Conservation (phyloP, 1,140 invertebrate species). For the Scaptomyza montana region DNA sequence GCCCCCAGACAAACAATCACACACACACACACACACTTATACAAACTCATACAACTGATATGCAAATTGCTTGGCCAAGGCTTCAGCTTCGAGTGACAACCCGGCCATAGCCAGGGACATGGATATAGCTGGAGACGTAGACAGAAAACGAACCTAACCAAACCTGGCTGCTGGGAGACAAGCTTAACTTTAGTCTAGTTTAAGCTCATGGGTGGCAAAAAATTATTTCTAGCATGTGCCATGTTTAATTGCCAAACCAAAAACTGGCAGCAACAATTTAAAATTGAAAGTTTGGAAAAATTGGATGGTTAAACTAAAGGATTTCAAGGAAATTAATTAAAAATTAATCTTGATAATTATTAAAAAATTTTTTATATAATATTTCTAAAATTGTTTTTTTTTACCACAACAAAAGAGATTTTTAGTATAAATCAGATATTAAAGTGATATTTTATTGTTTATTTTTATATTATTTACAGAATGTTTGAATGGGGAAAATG, state of each 20-base stretch:
- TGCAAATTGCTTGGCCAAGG: slow-evolving; percentile 71
- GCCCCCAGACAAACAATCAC: slow-evolving; percentile 7
- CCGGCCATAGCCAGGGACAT: slow-evolving; percentile 11
- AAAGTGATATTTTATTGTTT: too few species aligned
- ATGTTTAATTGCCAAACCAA: slow-evolving; percentile 57
- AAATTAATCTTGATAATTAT: too few species aligned
- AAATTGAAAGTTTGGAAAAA: slow-evolving; percentile 37
- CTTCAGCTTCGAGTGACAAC: slow-evolving; percentile 58
- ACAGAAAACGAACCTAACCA: too few species aligned
- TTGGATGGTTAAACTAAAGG: too few species aligned
- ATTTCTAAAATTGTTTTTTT: too few species aligned
- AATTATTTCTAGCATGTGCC: slow-evolving; percentile 42
- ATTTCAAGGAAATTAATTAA: too few species aligned
- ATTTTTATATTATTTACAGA: too few species aligned
- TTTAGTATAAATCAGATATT: too few species aligned
- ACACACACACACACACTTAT: slow-evolving; percentile 25
- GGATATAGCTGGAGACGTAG: neutral
- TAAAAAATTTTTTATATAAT: too few species aligned
- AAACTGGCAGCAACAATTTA: slow-evolving; percentile 9
- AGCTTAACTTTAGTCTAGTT: slow-evolving; percentile 39
- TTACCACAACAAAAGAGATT: too few species aligned
- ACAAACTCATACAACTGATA: slow-evolving; percentile 59
- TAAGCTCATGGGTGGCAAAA: slow-evolving; percentile 42
- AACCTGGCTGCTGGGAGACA: slow-evolving; percentile 10
- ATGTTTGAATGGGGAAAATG: too few species aligned